Evolutionary conservation across 2,113 vertebrate species (phyloP).

Genomic region (Nothoprocta perdicaria): DNA sequence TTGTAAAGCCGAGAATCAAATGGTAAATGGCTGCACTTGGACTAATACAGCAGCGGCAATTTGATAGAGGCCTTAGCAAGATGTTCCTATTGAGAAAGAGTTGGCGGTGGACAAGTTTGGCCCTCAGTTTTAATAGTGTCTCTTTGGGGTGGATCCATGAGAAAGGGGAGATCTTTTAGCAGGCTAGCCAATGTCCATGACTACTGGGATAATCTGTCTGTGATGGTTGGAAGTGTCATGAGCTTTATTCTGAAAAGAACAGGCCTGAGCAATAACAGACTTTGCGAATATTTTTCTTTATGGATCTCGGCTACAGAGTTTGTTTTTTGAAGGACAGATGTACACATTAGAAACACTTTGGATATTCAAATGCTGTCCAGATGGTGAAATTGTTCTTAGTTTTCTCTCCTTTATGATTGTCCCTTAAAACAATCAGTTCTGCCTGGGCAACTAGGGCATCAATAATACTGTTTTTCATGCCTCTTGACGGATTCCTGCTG

Average conservation of each 20-base stretch:
- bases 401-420: not conserved
- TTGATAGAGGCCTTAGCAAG: not conserved
- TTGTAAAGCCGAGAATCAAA: slow-evolving; percentile 36
- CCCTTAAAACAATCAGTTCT: not conserved
- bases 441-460: not conserved
- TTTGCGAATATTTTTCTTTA: not conserved
- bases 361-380: accelerated
- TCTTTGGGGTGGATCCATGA: not conserved
- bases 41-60: not conserved
- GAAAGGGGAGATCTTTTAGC: not conserved
- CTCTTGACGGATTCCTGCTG: not conserved
- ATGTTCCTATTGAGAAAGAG: not conserved
- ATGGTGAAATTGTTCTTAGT: not conserved
- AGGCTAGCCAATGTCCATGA: not conserved
- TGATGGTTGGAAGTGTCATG: not conserved
- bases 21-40: slow-evolving; percentile 3
- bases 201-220: not conserved
- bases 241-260: not conserved
- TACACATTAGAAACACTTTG: not conserved
- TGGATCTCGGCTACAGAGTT: not conserved
- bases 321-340: not conserved
- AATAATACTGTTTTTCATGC: not conserved
- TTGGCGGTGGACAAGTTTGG: not conserved
- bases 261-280: not conserved
- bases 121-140: not conserved